Conservation (phyloP, 2,113 vertebrate genomes). For the Excalfactoria chinensis region DNA sequence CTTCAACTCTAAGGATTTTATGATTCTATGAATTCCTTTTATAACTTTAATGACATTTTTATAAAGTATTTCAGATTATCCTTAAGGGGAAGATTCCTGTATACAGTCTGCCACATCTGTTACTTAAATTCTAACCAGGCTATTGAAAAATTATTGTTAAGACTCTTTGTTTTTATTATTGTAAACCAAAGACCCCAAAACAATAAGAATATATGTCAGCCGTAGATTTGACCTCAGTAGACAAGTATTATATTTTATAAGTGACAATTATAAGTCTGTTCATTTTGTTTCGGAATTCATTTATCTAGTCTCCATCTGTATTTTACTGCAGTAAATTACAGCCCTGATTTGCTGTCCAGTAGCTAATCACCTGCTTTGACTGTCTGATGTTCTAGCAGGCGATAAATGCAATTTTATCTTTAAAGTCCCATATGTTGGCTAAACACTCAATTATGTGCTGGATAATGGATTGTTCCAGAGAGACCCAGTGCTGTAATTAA, state of each 20-base stretch:
- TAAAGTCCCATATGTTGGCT: slow-evolving; percentile 18
- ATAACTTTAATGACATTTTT: neutral
- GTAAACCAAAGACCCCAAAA: neutral
- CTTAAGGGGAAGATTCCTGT: neutral
- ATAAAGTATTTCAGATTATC: neutral
- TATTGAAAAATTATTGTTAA: neutral
- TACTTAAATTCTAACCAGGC: neutral
- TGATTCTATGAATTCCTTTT: neutral
- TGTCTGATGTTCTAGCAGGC: neutral
- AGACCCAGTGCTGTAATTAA: neutral
- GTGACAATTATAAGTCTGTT: neutral
- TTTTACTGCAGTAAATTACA: slow-evolving; percentile 9
- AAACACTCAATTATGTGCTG: neutral
- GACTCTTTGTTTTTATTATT: neutral
- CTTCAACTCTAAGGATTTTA: neutral
- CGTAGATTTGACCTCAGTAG: neutral
- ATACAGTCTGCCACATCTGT: neutral
- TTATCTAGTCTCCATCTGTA: neutral
- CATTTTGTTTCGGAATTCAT: neutral
- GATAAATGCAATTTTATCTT: neutral
- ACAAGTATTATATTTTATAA: neutral
- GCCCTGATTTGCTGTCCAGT: neutral
- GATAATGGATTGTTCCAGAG: neutral
- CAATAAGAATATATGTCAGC: neutral
- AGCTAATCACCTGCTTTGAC: slow-evolving; percentile 12